Base-by-base conservation (phyloP, 2,888 invertebrate species). In the Leptopilina syphax region DNA sequence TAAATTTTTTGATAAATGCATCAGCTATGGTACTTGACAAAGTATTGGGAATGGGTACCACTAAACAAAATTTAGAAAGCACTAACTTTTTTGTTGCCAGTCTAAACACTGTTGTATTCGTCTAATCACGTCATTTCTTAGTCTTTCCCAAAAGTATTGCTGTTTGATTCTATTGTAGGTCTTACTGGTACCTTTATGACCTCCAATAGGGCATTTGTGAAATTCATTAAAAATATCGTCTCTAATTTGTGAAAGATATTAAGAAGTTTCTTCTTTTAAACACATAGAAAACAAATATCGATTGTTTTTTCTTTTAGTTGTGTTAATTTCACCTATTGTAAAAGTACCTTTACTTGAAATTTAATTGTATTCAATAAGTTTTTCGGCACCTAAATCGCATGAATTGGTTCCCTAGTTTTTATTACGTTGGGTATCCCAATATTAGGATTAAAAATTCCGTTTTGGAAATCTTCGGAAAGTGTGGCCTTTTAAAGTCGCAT, bases 81-180 rank as follows among this genome's bases (percentile, higher is more conserved):
- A 81, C 77, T 27, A 83, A 41, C 65, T 85, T 85, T 66, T 81
- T 83, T 65, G 54, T 24, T 85, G 83, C n/a, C 83, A 84, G 6
- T 78, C 76, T 3, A 70, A 12, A 50, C 84, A 85, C 50, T 77
- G 9, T 84, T 80, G 18, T 44, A 76, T 10, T 77, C 50, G 65
- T 47, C 47, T 47, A 9, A 78, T 80, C 0, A 85, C 54, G 10
- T 85, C 81, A 0, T 54, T 9, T 66, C 83, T 84, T 10, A 84
- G 8, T 24, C 81, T 80, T 50, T 79, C 65, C 84, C 83, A 83
- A 54, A 60, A 80, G 6, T 73, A 85, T 1, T 65, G n/a, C 12
- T 70, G 77, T 78, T 81, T 77, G 0, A 83, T 81, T 63, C 82
- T 34, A 12, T 78, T 84, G n/a, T 83, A 82, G 0, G 81, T 84